These are phyloP conservation scores for Sparidentex hasta DNA, from an alignment of 2,797 vertebrate species.

Conservation along the genomic window DNA sequence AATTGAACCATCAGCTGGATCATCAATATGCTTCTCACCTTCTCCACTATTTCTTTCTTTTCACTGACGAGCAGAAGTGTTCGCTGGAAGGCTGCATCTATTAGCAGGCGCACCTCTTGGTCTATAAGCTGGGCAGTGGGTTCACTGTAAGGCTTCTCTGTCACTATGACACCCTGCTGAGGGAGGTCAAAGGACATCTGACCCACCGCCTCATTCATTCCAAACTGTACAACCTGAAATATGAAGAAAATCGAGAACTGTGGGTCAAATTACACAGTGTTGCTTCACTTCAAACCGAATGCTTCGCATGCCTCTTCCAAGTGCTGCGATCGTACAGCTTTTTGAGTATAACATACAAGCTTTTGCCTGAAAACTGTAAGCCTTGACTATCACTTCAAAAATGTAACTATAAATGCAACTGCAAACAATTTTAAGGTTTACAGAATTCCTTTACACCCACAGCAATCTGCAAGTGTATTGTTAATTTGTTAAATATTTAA, in stretches of 20 bases:
- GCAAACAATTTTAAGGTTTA: too few relatives aligned
- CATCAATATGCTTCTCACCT: conserved; percentile 81
- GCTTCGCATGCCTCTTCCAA: not conserved
- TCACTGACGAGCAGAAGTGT: conserved; percentile 89
- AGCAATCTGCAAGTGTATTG: too few relatives aligned
- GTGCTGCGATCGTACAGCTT: too few relatives aligned
- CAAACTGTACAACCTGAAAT: conserved; percentile 94
- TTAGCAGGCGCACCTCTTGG: conserved; percentile 92
- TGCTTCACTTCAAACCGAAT: not conserved
- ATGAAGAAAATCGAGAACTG: not conserved
- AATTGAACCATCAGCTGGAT: not conserved
- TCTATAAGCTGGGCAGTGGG: conserved; percentile 94
- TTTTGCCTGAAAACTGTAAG: too few relatives aligned
- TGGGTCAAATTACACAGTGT: not conserved
- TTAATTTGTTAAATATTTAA: too few relatives aligned
- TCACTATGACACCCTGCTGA: conserved; percentile 88
- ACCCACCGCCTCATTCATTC: conserved; percentile 96
- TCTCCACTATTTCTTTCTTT: conserved; percentile 93
- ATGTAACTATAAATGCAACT: too few relatives aligned
- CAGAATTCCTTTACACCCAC: too few relatives aligned
- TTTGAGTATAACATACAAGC: too few relatives aligned
- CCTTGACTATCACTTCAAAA: too few relatives aligned
- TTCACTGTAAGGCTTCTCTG: conserved; percentile 95
- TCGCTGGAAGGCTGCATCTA: conserved; percentile 89
- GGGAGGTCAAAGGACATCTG: conserved; percentile 95